Percentiles rank a stretch among this genome's conserved stretches.
phyloP scores from a whole-genome alignment of 2,797 vertebrate species.

The Uromys caudimaculatus region DNA sequence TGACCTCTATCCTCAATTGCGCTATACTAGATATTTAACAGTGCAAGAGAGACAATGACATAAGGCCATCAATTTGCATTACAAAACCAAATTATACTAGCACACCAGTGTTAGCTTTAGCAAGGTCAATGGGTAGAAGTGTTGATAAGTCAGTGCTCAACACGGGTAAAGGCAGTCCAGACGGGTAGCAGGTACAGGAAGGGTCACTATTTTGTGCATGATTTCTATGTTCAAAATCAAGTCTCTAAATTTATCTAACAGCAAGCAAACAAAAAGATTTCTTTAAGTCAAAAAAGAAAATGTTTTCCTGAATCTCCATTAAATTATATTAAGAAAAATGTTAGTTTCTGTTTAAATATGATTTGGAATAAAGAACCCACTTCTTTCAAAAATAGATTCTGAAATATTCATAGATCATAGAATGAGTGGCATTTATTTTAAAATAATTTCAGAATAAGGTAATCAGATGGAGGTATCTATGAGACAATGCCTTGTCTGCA shows the following conservation, averaged over 20 bases:
- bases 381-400: not conserved
- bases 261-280: not conserved
- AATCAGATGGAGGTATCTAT: not conserved
- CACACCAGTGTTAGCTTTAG: not conserved
- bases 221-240: not conserved
- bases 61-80: conserved; percentile 48
- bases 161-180: not conserved
- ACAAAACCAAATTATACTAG: not conserved
- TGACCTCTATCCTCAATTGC: not conserved
- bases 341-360: not conserved
- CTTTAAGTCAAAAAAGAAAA: not conserved
- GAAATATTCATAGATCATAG: not conserved
- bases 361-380: not conserved
- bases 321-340: not conserved
- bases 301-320: not conserved
- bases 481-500: not conserved
- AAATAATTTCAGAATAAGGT: not conserved
- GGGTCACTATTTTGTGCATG: not conserved
- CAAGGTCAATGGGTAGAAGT: not conserved
- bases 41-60: not conserved
- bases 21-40: conserved; percentile 48
- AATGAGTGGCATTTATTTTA: not conserved
- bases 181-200: not conserved
- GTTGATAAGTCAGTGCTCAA: not conserved
- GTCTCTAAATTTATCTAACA: not conserved